phyloP scores from a whole-genome alignment of 2,888 invertebrate genomes.

The Rutpela maculata region DNA sequence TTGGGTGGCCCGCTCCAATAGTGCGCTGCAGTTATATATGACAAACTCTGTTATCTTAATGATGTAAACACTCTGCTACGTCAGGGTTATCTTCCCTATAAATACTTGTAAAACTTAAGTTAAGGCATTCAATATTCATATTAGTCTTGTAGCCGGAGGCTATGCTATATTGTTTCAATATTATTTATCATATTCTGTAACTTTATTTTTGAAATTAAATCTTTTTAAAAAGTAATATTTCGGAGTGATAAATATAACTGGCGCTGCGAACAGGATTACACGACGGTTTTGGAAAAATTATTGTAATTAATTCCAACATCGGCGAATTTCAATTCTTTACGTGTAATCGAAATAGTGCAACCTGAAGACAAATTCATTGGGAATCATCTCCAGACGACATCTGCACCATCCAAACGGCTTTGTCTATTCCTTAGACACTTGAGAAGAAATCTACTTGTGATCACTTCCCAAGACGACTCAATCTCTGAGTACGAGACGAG shows the following conservation, averaged over 20 bases:
- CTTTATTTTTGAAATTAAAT: neutral
- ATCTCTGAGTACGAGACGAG: no score
- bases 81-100: no score
- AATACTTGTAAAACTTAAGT: no score
- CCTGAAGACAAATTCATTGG: neutral
- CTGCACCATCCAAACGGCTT: neutral
- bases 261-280: neutral
- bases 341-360: neutral
- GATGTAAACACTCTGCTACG: no score
- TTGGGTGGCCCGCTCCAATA: no score
- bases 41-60: no score
- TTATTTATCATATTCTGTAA: no score
- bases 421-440: neutral
- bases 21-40: no score
- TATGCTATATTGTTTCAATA: no score
- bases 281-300: neutral
- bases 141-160: no score
- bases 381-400: neutral
- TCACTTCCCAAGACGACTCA: neutral
- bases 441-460: neutral
- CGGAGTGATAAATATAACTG: neutral
- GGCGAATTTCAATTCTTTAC: neutral
- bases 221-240: neutral
- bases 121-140: no score
- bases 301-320: neutral